Evolutionary conservation across 2,888 invertebrate species (phyloP).

Genomic region (Cybosia mesomella): DNA sequence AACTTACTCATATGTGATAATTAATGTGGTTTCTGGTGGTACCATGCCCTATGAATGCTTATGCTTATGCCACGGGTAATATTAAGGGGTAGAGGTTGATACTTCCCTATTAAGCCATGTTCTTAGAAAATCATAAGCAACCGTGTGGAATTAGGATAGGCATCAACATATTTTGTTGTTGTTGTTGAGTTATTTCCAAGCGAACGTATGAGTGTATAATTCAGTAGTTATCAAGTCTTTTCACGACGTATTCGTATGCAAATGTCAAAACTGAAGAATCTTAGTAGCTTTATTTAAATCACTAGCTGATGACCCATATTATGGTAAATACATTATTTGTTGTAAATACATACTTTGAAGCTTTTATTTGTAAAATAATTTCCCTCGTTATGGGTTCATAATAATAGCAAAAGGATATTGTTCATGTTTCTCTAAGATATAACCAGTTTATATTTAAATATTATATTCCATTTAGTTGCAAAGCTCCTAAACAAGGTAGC

Average conservation of each 20-base stretch:
- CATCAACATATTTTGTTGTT: background rate
- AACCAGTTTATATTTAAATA: slow-evolving; percentile 40
- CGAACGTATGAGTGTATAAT: too few species aligned
- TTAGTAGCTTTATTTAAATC: too few species aligned
- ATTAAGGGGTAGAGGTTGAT: background rate
- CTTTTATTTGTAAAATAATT: slow-evolving; percentile 10
- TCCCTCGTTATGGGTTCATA: background rate
- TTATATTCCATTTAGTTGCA: slow-evolving; percentile 40
- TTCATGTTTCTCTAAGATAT: slow-evolving; percentile 24
- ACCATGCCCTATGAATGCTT: too few species aligned
- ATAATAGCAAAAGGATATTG: background rate
- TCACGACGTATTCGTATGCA: background rate
- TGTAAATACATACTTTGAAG: background rate
- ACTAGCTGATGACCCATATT: too few species aligned
- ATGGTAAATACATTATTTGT: too few species aligned
- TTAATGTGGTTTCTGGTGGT: too few species aligned
- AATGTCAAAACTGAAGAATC: background rate
- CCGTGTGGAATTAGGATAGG: background rate
- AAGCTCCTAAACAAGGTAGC: slow-evolving; percentile 43
- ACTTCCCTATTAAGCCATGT: background rate
- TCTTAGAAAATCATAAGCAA: background rate
- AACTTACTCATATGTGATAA: too few species aligned
- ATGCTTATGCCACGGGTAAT: background rate
- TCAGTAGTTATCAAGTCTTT: too few species aligned
- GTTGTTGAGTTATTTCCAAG: background rate